Conservation (phyloP, 2,888 invertebrate genomes). For the Neria commutata region DNA sequence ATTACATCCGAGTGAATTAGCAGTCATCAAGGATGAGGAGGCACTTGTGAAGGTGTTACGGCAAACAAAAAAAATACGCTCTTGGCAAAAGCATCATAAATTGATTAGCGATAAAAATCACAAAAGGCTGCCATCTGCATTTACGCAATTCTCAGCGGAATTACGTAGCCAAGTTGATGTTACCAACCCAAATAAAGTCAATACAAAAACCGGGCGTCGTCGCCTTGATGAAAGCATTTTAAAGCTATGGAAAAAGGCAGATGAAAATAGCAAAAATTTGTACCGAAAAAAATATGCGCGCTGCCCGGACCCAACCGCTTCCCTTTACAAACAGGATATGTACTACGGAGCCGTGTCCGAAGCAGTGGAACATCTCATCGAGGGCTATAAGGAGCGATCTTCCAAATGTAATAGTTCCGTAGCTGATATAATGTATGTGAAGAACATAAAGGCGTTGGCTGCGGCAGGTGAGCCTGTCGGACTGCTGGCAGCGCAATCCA, state of each 20-base stretch:
- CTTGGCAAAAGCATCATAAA: constrained; percentile 68
- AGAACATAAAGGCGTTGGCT: constrained; percentile 77
- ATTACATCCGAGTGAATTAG: constrained; percentile 66
- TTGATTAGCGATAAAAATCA: constrained; percentile 47
- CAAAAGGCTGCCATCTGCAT: constrained; percentile 64
- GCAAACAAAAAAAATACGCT: constrained; percentile 66
- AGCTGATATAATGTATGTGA: constrained; percentile 74
- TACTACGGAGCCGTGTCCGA: constrained; percentile 87
- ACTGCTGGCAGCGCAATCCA: constrained; percentile 93
- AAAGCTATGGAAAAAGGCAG: constrained; percentile 71
- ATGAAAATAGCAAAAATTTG: constrained; percentile 65
- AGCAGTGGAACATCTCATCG: constrained; percentile 72
- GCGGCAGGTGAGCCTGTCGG: constrained; percentile 93
- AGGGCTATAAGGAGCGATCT: constrained; percentile 66
- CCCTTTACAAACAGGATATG: constrained; percentile 73
- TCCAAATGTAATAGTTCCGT: constrained; percentile 56
- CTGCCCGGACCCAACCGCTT: constrained; percentile 78
- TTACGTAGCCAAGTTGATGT: constrained; percentile 63
- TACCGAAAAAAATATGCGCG: constrained; percentile 62
- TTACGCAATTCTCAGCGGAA: constrained; percentile 67
- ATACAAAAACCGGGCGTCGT: constrained; percentile 66
- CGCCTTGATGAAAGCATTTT: constrained; percentile 68
- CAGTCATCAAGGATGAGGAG: constrained; percentile 66
- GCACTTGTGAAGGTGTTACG: constrained; percentile 65
- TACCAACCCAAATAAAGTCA: constrained; percentile 61